phyloP scores from a whole-genome alignment of 2,113 vertebrate genomes.

The Psittacus erithacus region DNA sequence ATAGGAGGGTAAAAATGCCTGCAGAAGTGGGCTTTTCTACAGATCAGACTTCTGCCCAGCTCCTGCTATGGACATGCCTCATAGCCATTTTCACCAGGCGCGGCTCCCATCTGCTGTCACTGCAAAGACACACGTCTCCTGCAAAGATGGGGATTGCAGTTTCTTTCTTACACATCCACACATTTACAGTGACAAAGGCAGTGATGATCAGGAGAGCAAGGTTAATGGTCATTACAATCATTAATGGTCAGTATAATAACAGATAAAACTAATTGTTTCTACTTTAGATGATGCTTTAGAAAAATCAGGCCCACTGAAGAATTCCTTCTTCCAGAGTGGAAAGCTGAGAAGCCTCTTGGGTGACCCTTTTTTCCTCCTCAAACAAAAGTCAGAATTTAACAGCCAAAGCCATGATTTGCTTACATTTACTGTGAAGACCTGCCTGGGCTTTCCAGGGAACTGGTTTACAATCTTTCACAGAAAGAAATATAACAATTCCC shows the following conservation, averaged over 20 bases:
- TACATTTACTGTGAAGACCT: background rate
- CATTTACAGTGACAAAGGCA: background rate
- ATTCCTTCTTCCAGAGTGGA: background rate
- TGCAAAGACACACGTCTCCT: background rate
- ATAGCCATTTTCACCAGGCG: background rate
- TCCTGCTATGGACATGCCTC: background rate
- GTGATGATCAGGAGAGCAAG: background rate
- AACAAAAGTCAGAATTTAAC: background rate
- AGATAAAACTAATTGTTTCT: background rate
- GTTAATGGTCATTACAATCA: background rate
- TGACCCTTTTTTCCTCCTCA: rapidly evolving
- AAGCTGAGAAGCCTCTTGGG: background rate
- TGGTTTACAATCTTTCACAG: background rate
- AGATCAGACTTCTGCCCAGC: background rate
- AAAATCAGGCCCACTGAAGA: background rate
- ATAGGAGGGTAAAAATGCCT: background rate
- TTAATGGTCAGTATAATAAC: background rate
- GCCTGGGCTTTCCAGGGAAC: background rate
- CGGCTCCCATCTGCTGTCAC: rapidly evolving
- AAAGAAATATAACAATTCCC: background rate
- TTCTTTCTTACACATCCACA: background rate
- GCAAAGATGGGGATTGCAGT: background rate
- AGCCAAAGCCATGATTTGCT: background rate
- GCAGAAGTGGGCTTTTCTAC: background rate
- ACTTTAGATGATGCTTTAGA: background rate